Evolutionary conservation across 2,113 vertebrate genomes (phyloP).

Genomic region (Cyprinodon variegatus): DNA sequence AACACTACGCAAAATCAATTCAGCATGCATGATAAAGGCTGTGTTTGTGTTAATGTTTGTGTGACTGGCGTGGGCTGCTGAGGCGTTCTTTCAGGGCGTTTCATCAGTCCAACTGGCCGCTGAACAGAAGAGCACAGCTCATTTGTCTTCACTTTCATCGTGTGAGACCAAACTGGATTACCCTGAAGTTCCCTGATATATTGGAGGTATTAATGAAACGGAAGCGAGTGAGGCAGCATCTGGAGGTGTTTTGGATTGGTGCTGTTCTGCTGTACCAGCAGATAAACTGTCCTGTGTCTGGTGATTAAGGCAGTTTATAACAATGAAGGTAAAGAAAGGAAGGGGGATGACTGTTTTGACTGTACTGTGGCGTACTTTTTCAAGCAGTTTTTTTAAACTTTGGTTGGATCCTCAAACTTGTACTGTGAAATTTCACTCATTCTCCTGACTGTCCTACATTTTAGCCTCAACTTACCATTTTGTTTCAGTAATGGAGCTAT

Average conservation of each 20-base stretch:
- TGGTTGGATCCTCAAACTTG: neutral
- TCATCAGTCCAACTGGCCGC: constrained; percentile 36
- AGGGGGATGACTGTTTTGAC: neutral
- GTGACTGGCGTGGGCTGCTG: constrained; percentile 13
- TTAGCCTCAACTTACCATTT: no score
- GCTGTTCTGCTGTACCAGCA: neutral
- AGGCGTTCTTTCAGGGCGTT: constrained; percentile 42
- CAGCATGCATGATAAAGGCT: constrained; percentile 30
- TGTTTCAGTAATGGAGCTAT: no score
- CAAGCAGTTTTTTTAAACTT: neutral
- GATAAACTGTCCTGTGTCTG: neutral
- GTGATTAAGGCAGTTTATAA: constrained; percentile 6
- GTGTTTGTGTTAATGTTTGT: constrained; percentile 17
- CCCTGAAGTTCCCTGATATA: constrained; percentile 30
- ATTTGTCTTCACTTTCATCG: constrained; percentile 32
- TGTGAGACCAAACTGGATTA: constrained; percentile 12
- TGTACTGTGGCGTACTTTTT: no score
- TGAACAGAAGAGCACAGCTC: constrained; percentile 16
- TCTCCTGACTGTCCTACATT: no score
- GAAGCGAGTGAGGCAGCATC: neutral
- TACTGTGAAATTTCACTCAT: no score
- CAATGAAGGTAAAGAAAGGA: constrained; percentile 1
- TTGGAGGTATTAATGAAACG: constrained; percentile 27
- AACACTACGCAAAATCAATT: constrained; percentile 44
- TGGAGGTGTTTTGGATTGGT: constrained; percentile 9